Evolutionary conservation across 2,888 invertebrate species (phyloP), one percentile per base, ranked within the genome.

Genomic region (Calliphora vomitoria): DNA sequence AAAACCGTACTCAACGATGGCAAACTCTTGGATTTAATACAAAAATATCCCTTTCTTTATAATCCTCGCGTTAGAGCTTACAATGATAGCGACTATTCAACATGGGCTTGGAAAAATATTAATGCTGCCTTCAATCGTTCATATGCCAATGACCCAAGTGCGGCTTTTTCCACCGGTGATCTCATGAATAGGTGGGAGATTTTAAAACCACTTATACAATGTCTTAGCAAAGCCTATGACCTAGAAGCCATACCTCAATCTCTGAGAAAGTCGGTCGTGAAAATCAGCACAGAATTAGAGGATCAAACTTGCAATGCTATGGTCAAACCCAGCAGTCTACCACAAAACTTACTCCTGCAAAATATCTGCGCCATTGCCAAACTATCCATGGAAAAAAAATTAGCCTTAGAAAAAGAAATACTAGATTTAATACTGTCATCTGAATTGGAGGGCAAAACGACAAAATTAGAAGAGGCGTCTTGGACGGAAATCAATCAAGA

Each of bases 361-460:
- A 53, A 87, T 0, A 90, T 91, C 38, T 25, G 89, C 25, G 44
- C 75, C 0, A 85, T 90, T 11, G 80, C 90, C 3, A 85, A 90
- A 47, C 53, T 92, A 15, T 76, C 91, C 0, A 6, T 72, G 4
- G 31, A 47, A 3, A 82, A 86, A 20, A 90, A 89, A 4, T 82
- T 88, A 8, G 87, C 85, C 0, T 64, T 92, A 25, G 92, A 92
- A 84, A 89, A 87, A 10, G 92, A 92, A 20, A 79, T 92, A 0
- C 76, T 92, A 50, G 88, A 91, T 35, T 53, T 90, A 11, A 88
- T 92, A 60, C 78, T 92, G 0, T 79, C 35, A 1, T 38, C 88
- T 1, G 92, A 92, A 83, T 80, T 88, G 4, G 83, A 82, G 6
- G 25, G 74, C 5, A 89, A 88, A 6, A 64, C 85, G 0, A 15